Evolutionary conservation across 2,113 vertebrate species (phyloP).

Genomic region (Stegostoma tigrinum): DNA sequence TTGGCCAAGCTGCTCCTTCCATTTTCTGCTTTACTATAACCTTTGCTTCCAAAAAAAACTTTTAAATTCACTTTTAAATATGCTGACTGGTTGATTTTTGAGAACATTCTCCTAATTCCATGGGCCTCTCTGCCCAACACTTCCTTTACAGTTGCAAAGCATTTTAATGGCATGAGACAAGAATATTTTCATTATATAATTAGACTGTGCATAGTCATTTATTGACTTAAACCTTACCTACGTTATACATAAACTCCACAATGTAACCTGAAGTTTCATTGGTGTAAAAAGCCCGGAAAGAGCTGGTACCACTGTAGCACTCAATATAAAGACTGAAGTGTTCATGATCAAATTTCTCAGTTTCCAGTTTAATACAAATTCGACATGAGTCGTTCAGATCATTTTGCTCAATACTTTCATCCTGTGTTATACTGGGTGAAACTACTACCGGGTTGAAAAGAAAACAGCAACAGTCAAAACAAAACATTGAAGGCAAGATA

Average conservation of each 20-base stretch:
- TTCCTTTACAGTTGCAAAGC: background rate
- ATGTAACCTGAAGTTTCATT: conserved; percentile 7
- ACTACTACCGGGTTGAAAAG: background rate
- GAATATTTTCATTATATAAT: background rate
- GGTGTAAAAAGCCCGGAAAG: background rate
- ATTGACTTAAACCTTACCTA: background rate
- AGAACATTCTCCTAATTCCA: background rate
- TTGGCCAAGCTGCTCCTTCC: background rate
- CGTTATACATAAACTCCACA: background rate
- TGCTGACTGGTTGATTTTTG: too few relatives aligned
- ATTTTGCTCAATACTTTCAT: background rate
- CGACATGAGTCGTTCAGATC: background rate
- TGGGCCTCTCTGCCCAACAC: background rate
- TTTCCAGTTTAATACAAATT: background rate
- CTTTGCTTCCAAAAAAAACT: too few relatives aligned
- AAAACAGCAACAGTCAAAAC: background rate
- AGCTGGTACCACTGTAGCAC: background rate
- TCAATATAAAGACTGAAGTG: background rate
- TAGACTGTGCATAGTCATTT: background rate
- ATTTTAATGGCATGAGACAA: background rate
- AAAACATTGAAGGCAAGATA: background rate
- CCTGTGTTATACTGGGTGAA: background rate
- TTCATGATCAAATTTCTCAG: background rate
- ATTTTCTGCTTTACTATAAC: background rate
- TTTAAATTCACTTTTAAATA: background rate